Evolutionary conservation across 2,888 invertebrate genomes (phyloP), one percentile per base, ranked within the genome.

Genomic region (Meteorus cinctellus): DNA sequence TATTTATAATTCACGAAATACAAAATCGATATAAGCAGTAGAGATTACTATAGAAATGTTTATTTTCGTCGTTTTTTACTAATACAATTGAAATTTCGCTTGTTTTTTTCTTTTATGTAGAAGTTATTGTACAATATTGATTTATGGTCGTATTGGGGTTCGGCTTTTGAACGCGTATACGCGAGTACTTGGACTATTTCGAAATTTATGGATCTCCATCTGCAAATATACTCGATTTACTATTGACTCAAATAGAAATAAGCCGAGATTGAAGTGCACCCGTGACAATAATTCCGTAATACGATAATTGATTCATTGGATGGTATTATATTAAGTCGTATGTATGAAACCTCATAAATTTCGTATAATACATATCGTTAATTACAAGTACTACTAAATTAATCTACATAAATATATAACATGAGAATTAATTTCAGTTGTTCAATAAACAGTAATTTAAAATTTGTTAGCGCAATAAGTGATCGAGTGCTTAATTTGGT

Each of bases 251-350:
- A 79, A 78, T 84, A 81, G 81, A 82, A 83, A 84, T 81, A 82
- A 82, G 80, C 76, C 69, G 75, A 77, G 77, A 76, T 74, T 73
- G 67, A 69, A 77, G 78, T 72, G 67, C 74, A 77, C 78, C 75
- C 77, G 51, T 45, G 70, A 79, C 82, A 81, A 85, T 86, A 87
- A 88, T 86, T 86, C 84, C 80, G 81, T 87, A 85, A 86, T 87
- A 86, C 85, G 84, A 82, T 88, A 86, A 88, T 88, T 87, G 86
- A 89, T 88, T 87, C 85, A 87, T 88, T 82, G 81, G 83, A 19
- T 19, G 55, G 83, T 83, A 84, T 85, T 84, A 84, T 55, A 55
- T 77, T 77, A 77, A 80, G 79, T 77, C 75, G 73, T 78, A 75
- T 77, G 74, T 77, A 62, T 55, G 72, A 79, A 80, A 80, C 76